These are phyloP conservation scores for Aspiorhynchus laticeps DNA, from an alignment of 2,113 vertebrate species.

Conservation along the genomic window DNA sequence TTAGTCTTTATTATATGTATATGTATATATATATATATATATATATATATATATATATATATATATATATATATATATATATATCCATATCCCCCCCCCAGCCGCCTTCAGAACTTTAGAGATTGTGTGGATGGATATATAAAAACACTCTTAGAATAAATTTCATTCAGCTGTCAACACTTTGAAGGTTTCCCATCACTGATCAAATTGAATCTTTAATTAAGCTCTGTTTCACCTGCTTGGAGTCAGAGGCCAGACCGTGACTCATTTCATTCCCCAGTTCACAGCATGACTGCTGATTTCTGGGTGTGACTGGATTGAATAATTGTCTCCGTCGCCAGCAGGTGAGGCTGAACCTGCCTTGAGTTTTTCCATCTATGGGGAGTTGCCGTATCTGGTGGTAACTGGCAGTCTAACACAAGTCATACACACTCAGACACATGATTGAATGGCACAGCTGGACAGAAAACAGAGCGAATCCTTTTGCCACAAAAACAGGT, in stretches of 20 bases:
- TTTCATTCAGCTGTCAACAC: not conserved
- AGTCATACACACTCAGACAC: slow-evolving; percentile 1
- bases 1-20: not conserved
- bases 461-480: slow-evolving; percentile 19
- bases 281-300: slow-evolving; percentile 22
- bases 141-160: not conserved
- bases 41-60: too few relatives aligned
- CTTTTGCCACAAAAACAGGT: slow-evolving; percentile 22
- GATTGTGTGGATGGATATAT: not conserved
- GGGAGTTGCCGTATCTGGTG: slow-evolving; percentile 21
- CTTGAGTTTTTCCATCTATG: slow-evolving; percentile 22
- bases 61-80: too few relatives aligned
- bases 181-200: not conserved
- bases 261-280: slow-evolving; percentile 33
- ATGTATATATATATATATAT: too few relatives aligned
- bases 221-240: slow-evolving; percentile 29
- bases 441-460: slow-evolving; percentile 16
- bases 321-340: slow-evolving; percentile 18
- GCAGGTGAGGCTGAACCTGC: slow-evolving; percentile 39
- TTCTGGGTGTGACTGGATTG: slow-evolving; percentile 15
- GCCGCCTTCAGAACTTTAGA: not conserved
- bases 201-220: slow-evolving; percentile 30
- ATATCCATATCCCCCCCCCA: not conserved
- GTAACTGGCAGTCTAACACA: slow-evolving; percentile 20
- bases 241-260: not conserved